Conservation (phyloP, 64 coral and sea anemone genomes). For the Cladopsammia gracilis region DNA sequence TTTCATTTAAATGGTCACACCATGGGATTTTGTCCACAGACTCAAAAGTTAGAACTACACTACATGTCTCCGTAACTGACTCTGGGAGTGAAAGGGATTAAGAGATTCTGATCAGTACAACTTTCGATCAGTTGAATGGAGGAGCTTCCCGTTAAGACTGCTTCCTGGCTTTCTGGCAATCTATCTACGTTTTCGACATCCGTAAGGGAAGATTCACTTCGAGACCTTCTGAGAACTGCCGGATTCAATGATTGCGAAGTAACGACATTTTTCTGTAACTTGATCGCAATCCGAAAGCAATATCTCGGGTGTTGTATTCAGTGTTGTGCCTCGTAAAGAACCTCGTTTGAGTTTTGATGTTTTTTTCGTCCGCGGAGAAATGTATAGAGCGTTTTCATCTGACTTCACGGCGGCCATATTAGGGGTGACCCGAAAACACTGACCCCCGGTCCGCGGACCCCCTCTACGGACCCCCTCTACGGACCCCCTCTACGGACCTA, state of each 20-base stretch:
- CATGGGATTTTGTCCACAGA: too few relatives aligned
- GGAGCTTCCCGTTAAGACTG: background rate
- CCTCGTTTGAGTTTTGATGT: constrained; percentile 42
- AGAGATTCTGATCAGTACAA: too few relatives aligned
- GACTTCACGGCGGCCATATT: too few relatives aligned
- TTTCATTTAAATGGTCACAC: too few relatives aligned
- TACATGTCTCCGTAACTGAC: too few relatives aligned
- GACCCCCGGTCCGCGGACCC: too few relatives aligned
- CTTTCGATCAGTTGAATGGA: background rate
- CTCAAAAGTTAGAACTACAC: too few relatives aligned
- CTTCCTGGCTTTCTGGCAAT: background rate
- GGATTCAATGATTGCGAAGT: background rate
- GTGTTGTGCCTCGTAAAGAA: constrained; percentile 5
- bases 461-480: too few relatives aligned
- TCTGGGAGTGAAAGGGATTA: too few relatives aligned
- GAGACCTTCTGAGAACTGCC: background rate
- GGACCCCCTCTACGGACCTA: too few relatives aligned
- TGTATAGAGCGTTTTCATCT: too few relatives aligned
- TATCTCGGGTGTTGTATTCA: constrained; percentile 28
- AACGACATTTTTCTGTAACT: constrained; percentile 27
- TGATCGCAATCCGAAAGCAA: constrained; percentile 29
- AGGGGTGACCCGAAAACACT: too few relatives aligned
- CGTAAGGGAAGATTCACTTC: constrained; percentile 20
- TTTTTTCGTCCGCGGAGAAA: constrained; percentile 20
- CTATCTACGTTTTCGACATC: constrained; percentile 29